Base-by-base conservation (phyloP, 2,888 invertebrate genomes). In the Xestia c-nigrum region DNA sequence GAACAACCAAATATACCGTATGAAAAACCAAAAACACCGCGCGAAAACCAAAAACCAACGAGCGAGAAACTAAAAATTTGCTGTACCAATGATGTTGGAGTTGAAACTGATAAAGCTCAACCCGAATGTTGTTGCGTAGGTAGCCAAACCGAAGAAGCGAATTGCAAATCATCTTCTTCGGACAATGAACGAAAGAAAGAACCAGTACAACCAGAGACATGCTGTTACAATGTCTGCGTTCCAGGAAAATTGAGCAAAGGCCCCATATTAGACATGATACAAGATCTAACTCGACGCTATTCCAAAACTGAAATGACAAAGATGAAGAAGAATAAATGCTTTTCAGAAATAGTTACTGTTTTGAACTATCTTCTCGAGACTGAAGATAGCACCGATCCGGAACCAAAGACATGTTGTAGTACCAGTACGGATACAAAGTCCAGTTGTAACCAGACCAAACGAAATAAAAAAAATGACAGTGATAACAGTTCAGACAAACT, bases 361-460 rank as follows among this genome's bases (percentile, higher is more conserved):
- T 88, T 96, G 21, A 95, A 94, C 76, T 96, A 96, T 85, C 91
- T 96, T 47, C 90, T 96, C 64, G 95, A 96, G 80, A 96, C 96
- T 16, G 96, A 95, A 63, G 96, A 95, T 2, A 90, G 90, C 77
- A 89, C 91, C 6, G 93, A 94, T 64, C 81, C 77, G 24, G 90
- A 89, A 52, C 85, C 84, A 50, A 87, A 81, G 68, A 52, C 68
- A 10, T 74, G 74, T 63, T 19, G 52, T 38, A 76, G 79, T 40
- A 71, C 81, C 31, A 72, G 71, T 72, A 77, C 74, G 9, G 71
- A 59, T 7, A 76, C 67, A 0, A 87, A 81, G 66, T 66, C 74
- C 3, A 80, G 87, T 55, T 40, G n/a, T 9, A 67, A 75, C 9
- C 67, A 67, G 12, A 31, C 0, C 1, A 78, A 84, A 70, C 52